These are phyloP conservation scores for Pica pica DNA, from an alignment of 2,113 vertebrate species.

Conservation along the genomic window DNA sequence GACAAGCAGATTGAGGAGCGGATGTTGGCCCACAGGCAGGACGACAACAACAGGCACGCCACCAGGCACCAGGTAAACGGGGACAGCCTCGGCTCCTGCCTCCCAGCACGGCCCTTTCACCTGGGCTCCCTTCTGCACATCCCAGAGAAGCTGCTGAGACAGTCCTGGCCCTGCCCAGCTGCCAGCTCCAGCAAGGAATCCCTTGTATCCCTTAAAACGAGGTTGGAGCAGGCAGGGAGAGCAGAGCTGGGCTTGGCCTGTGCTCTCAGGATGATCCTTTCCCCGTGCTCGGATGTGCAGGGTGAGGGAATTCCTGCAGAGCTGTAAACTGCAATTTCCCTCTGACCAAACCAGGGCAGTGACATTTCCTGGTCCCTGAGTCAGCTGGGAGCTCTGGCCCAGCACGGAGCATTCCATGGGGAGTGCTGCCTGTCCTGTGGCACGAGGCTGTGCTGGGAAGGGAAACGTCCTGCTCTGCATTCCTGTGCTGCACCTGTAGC, in stretches of 20 bases:
- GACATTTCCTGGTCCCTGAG: background rate
- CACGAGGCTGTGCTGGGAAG: background rate
- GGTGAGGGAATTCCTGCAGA: background rate
- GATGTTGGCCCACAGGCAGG: constrained; percentile 86
- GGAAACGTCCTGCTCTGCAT: background rate
- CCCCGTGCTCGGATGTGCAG: background rate
- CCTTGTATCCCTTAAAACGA: background rate
- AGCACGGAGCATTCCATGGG: background rate
- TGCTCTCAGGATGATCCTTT: background rate
- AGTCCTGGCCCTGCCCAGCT: background rate
- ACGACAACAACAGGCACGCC: constrained; percentile 92
- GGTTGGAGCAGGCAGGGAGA: background rate
- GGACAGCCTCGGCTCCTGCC: background rate
- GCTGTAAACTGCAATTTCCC: background rate
- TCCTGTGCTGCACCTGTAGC: background rate
- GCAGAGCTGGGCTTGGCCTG: background rate
- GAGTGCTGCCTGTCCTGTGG: background rate
- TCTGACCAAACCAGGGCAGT: background rate
- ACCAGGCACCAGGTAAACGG: constrained; percentile 91
- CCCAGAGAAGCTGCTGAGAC: background rate
- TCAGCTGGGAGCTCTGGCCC: background rate
- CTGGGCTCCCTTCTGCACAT: background rate
- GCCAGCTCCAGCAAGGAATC: background rate
- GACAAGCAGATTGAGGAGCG: constrained; percentile 96
- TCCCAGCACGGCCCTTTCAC: background rate